Evolutionary conservation across 2,888 invertebrate genomes (phyloP), one percentile per base, ranked within the genome.

Genomic region (Hipparchia sbordonii): DNA sequence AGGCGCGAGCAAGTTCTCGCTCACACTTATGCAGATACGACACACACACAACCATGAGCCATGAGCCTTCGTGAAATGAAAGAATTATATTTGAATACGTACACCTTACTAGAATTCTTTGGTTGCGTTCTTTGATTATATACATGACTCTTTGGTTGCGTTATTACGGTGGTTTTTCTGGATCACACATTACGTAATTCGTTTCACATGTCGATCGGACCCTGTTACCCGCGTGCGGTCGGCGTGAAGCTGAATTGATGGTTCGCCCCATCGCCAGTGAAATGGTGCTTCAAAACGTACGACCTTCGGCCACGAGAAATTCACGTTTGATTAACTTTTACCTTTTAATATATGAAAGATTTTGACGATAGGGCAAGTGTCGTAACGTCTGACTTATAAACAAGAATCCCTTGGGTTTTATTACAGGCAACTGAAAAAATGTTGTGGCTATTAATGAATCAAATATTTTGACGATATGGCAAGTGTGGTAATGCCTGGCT

Each of bases 201-300:
- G 87, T 87, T 91, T 91, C 89, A 89, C 89, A 89, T 90, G 91
- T 92, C 92, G 87, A 82, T 83, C 86, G 79, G 91, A 90, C 77
- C 83, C 82, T 71, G 82, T 80, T 82, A 84, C 82, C 86, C 88
- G 88, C 89, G 89, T 90, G 92, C 90, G 90, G 88, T 86, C 89
- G 90, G 91, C 91, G 87, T 89, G 87, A 88, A 89, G 85, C 90
- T 85, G 90, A 91, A 92, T 92, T 92, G 92, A 92, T 92, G 90
- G 91, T 88, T 89, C 92, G 88, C 92, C 91, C 90, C 90, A 89
- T 91, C 89, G 89, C 85, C 90, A 88, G 89, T 87, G 90, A 90
- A 92, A 92, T 91, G 92, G 91, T 88, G 90, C 92, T 91, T 92
- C 92, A 91, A 91, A 92, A 89, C 87, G 89, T 87, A 90, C 88